Evolutionary conservation across 2,888 invertebrate species (phyloP).

Genomic region (Acronicta aceris): DNA sequence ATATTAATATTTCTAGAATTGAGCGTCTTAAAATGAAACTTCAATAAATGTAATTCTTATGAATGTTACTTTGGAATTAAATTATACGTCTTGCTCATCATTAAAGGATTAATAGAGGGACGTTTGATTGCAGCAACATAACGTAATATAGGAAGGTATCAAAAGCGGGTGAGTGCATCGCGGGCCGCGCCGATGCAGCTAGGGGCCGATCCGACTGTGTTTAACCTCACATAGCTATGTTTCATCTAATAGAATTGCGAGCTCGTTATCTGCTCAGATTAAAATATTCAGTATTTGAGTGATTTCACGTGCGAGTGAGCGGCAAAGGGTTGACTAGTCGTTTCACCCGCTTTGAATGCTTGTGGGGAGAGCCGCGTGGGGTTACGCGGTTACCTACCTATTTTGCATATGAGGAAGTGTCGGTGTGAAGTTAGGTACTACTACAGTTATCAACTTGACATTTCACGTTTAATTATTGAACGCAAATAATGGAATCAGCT

Average conservation of each 20-base stretch:
- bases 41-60: not conserved
- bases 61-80: constrained; percentile 18
- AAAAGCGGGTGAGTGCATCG: constrained; percentile 34
- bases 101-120: constrained; percentile 41
- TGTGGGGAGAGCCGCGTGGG: constrained; percentile 79
- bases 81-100: constrained; percentile 32
- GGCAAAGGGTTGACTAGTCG: constrained; percentile 89
- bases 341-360: constrained; percentile 87
- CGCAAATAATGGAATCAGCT: constrained; percentile 16
- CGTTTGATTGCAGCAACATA: constrained; percentile 45
- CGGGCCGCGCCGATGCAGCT: constrained; percentile 60
- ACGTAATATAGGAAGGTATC: constrained; percentile 8
- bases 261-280: constrained; percentile 89
- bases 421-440: constrained; percentile 61
- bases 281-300: constrained; percentile 90
- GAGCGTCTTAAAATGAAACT: not conserved
- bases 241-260: constrained; percentile 89
- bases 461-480: constrained; percentile 40
- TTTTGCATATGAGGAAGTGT: constrained; percentile 78
- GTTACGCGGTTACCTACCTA: constrained; percentile 72
- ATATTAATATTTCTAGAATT: too few species aligned
- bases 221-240: constrained; percentile 86
- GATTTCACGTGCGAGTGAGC: constrained; percentile 89
- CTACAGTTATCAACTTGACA: constrained; percentile 63
- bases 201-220: constrained; percentile 67